A percentile compares a stretch with the other conserved stretches of the same genome.
Evolutionary conservation across 2,888 invertebrate genomes (phyloP).

Genomic region (Acanthosepion lycidas): DNA sequence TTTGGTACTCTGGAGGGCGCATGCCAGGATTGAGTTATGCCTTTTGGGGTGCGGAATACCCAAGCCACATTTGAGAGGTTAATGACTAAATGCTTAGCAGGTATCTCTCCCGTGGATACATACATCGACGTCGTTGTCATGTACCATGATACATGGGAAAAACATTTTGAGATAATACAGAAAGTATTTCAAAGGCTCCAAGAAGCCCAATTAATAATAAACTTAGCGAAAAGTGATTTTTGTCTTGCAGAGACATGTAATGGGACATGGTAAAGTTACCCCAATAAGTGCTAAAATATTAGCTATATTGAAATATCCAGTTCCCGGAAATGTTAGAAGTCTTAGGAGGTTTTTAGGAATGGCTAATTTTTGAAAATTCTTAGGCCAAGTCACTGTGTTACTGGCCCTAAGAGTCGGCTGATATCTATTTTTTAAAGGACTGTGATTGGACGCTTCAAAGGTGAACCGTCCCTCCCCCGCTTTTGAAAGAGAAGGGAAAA

Average conservation of each 20-base stretch:
- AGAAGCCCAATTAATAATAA: not conserved
- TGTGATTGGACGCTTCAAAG: too few species aligned
- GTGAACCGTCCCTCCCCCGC: too few species aligned
- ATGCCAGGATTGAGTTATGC: conserved; percentile 50
- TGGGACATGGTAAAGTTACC: not conserved
- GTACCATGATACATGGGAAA: conserved; percentile 44
- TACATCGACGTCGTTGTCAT: conserved; percentile 49
- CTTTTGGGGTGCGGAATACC: conserved; percentile 51
- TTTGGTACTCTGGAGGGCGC: conserved; percentile 49
- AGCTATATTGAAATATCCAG: not conserved
- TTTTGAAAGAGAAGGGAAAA: too few species aligned
- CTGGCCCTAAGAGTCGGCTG: too few species aligned
- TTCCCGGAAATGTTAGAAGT: not conserved
- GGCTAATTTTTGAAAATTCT: too few species aligned
- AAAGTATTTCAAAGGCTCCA: not conserved
- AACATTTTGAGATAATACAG: conserved; percentile 42
- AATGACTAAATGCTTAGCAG: conserved; percentile 41
- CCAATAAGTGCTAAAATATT: not conserved
- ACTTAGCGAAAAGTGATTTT: not conserved
- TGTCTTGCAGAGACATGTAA: not conserved
- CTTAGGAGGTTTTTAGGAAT: too few species aligned
- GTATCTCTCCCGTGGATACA: not conserved
- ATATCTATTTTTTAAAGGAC: too few species aligned
- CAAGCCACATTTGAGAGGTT: conserved; percentile 48
- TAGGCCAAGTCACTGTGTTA: too few species aligned